These are phyloP conservation scores for Acholoe squamosa DNA, from an alignment of 2,888 invertebrate species.

Conservation along the genomic window DNA sequence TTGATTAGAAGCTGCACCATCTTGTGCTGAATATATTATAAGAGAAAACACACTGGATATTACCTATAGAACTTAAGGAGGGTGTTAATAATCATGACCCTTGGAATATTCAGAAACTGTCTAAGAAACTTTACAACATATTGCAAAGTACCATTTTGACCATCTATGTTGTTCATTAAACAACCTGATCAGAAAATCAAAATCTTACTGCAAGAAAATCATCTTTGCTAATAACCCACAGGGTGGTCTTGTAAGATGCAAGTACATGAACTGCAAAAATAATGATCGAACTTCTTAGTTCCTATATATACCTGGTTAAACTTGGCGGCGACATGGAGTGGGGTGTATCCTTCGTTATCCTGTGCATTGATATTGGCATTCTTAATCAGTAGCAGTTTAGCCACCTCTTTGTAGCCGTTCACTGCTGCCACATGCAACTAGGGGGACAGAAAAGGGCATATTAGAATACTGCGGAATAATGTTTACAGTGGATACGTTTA, in stretches of 20 bases:
- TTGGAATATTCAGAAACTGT: too few relatives aligned
- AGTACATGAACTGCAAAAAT: neutral
- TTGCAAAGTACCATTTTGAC: too few relatives aligned
- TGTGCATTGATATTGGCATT: conserved; percentile 72
- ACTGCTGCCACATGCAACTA: conserved; percentile 77
- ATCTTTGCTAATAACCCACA: too few relatives aligned
- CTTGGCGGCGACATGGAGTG: conserved; percentile 77
- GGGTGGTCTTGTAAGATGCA: too few relatives aligned
- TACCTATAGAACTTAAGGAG: neutral
- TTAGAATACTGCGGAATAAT: too few relatives aligned
- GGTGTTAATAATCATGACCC: too few relatives aligned
- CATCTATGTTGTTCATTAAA: too few relatives aligned
- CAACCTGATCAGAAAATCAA: too few relatives aligned
- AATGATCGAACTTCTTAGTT: neutral
- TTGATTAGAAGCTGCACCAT: conserved; percentile 73
- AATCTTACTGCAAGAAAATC: neutral
- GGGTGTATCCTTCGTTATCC: conserved; percentile 75
- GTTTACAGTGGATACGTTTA: too few relatives aligned
- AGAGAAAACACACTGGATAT: neutral
- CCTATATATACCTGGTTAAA: conserved; percentile 75
- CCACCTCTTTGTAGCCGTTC: conserved; percentile 75
- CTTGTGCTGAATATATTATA: conserved; percentile 8
- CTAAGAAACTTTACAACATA: too few relatives aligned
- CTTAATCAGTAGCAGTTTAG: conserved; percentile 72
- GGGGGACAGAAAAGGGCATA: conserved; percentile 18